A percentile compares a stretch with the other conserved stretches of the same genome.
phyloP scores from a whole-genome alignment of 2,888 invertebrate genomes.

The Drosophila incognita region DNA sequence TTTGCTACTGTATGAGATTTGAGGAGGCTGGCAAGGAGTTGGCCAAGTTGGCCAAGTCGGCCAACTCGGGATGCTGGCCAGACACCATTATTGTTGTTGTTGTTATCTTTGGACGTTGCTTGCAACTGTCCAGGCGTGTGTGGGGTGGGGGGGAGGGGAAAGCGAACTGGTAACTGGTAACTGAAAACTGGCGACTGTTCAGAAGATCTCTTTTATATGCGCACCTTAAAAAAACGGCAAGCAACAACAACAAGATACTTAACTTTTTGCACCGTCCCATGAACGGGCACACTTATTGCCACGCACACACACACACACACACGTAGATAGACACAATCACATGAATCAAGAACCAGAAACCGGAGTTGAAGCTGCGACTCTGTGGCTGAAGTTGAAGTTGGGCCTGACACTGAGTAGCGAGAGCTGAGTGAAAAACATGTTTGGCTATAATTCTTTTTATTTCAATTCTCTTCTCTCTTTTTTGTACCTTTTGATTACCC shows the following conservation, averaged over 20 bases:
- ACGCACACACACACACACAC: slow-evolving; percentile 53
- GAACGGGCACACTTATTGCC: slow-evolving; percentile 77
- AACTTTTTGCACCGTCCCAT: slow-evolving; percentile 64
- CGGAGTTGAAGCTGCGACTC: slow-evolving; percentile 69
- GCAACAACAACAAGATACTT: slow-evolving; percentile 67
- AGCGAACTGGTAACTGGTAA: slow-evolving; percentile 15
- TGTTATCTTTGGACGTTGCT: slow-evolving; percentile 42
- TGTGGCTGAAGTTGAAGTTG: slow-evolving; percentile 40
- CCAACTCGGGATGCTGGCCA: slow-evolving; percentile 47
- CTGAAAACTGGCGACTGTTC: slow-evolving; percentile 32
- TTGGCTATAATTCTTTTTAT: slow-evolving; percentile 79
- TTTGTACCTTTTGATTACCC: slow-evolving; percentile 35
- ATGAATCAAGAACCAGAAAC: slow-evolving; percentile 54
- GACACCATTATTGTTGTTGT: slow-evolving; percentile 22
- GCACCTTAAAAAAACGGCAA: slow-evolving; percentile 64
- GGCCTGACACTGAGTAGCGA: slow-evolving; percentile 38
- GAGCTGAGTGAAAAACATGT: slow-evolving; percentile 75
- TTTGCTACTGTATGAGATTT: slow-evolving; percentile 81
- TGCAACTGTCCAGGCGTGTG: slow-evolving; percentile 15
- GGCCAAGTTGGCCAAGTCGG: slow-evolving; percentile 61
- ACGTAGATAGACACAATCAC: neutral
- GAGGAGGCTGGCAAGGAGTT: slow-evolving; percentile 67
- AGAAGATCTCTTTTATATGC: slow-evolving; percentile 72
- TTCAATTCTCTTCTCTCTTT: slow-evolving; percentile 40
- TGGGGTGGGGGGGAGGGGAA: neutral